A percentile compares a stretch with the other conserved stretches of the same genome.
phyloP scores from a whole-genome alignment of 1,140 invertebrate genomes.

The Brachionus plicatilis region DNA sequence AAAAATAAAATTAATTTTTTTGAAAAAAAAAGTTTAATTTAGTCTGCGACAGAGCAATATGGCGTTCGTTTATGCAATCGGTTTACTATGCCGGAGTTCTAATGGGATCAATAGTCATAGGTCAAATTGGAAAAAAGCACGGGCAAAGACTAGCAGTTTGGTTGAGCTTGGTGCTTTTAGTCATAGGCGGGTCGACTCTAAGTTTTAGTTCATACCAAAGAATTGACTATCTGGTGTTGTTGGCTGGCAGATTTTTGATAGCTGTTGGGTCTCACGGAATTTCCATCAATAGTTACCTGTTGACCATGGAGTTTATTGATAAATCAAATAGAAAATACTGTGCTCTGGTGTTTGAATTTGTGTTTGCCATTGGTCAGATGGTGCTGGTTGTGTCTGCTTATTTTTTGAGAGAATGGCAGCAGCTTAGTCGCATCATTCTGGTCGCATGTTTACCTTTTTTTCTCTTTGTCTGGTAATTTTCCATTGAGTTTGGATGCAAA shows the following conservation, averaged over 20 bases:
- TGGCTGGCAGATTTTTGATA: neutral
- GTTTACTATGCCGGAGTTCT: neutral
- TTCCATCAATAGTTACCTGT: constrained; percentile 14
- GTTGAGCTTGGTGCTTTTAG: neutral
- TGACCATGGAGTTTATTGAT: constrained; percentile 26
- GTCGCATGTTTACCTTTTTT: constrained; percentile 6
- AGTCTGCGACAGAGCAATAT: constrained; percentile 26
- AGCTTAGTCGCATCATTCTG: neutral
- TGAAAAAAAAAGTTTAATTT: neutral
- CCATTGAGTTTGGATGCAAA: too few species aligned
- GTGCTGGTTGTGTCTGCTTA: neutral
- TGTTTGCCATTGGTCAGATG: constrained; percentile 33
- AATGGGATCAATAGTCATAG: constrained; percentile 8
- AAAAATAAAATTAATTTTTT: neutral
- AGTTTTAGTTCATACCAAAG: neutral
- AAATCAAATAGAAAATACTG: neutral
- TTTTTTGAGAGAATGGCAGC: constrained; percentile 20
- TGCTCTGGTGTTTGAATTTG: constrained; percentile 24
- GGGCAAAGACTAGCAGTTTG: neutral
- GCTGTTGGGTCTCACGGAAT: constrained; percentile 19
- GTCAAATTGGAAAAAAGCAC: neutral
- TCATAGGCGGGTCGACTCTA: neutral
- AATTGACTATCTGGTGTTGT: neutral
- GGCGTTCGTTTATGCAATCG: constrained; percentile 1
- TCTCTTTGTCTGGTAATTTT: constrained; percentile 1